These are phyloP conservation scores for Cepaea hortensis DNA, from an alignment of 2,888 invertebrate genomes.

Conservation along the genomic window DNA sequence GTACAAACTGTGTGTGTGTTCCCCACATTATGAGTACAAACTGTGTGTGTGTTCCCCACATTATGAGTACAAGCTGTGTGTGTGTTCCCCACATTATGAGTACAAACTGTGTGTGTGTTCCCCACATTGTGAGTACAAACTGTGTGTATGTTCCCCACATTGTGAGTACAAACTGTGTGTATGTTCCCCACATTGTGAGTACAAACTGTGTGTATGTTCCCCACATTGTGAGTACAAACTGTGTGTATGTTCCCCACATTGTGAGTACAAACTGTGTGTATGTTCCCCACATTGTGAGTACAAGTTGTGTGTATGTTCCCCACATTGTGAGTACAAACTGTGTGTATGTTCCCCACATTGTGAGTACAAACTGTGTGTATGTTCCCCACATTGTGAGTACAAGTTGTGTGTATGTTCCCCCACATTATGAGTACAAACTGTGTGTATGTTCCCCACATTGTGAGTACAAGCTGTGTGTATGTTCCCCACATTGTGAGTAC, in stretches of 20 bases:
- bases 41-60: background rate
- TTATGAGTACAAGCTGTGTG: background rate
- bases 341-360: background rate
- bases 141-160: constrained; percentile 87
- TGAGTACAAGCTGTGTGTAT: constrained; percentile 79
- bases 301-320: no score
- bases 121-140: constrained; percentile 84
- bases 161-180: constrained; percentile 81
- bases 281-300: constrained; percentile 92
- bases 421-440: constrained; percentile 83
- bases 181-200: background rate
- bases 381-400: no score
- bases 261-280: background rate
- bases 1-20: no score
- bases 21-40: no score
- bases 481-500: background rate
- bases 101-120: constrained; percentile 75
- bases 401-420: constrained; percentile 79
- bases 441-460: constrained; percentile 89
- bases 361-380: background rate
- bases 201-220: constrained; percentile 79
- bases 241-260: background rate
- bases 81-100: no score
- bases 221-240: constrained; percentile 87
- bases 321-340: no score